A percentile compares a stretch with the other conserved stretches of the same genome.
phyloP scores from a whole-genome alignment of 2,797 vertebrate species.

The Dipus sagitta region DNA sequence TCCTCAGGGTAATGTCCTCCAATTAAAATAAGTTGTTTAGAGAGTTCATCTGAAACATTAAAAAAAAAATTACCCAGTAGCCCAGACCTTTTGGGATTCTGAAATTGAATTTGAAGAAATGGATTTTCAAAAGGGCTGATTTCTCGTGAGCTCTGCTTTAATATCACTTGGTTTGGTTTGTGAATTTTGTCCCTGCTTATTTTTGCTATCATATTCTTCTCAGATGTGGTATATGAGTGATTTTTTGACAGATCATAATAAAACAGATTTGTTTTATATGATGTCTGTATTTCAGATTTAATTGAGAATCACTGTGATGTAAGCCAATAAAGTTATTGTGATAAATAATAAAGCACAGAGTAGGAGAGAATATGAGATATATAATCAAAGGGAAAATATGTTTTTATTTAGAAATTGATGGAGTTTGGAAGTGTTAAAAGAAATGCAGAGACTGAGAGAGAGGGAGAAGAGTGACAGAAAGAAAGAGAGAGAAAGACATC shows the following conservation, averaged over 20 bases:
- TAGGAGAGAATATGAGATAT: neutral
- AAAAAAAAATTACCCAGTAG: neutral
- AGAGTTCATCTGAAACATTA: slow-evolving; percentile 62
- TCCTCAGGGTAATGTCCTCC: slow-evolving; percentile 63
- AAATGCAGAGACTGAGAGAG: neutral
- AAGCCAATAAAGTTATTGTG: neutral
- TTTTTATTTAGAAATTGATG: slow-evolving; percentile 62
- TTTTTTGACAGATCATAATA: neutral
- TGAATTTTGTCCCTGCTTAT: slow-evolving; percentile 81
- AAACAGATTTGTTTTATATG: slow-evolving; percentile 18
- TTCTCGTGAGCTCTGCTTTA: slow-evolving; percentile 74
- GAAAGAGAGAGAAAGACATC: too few species aligned
- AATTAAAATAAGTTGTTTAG: slow-evolving; percentile 75
- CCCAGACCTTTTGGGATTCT: slow-evolving; percentile 33
- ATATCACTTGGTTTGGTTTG: slow-evolving; percentile 78
- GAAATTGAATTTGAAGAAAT: slow-evolving; percentile 66
- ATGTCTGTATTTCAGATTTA: slow-evolving; percentile 47
- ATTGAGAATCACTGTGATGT: slow-evolving; percentile 44
- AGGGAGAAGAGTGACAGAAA: neutral
- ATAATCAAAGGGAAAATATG: slow-evolving; percentile 31
- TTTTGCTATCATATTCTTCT: slow-evolving; percentile 76
- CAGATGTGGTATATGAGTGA: slow-evolving; percentile 75
- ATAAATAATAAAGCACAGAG: slow-evolving; percentile 7
- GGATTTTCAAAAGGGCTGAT: slow-evolving; percentile 80
- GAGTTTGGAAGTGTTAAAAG: slow-evolving; percentile 27